phyloP scores from a whole-genome alignment of 2,797 vertebrate species.

The Myotis pilosus region DNA sequence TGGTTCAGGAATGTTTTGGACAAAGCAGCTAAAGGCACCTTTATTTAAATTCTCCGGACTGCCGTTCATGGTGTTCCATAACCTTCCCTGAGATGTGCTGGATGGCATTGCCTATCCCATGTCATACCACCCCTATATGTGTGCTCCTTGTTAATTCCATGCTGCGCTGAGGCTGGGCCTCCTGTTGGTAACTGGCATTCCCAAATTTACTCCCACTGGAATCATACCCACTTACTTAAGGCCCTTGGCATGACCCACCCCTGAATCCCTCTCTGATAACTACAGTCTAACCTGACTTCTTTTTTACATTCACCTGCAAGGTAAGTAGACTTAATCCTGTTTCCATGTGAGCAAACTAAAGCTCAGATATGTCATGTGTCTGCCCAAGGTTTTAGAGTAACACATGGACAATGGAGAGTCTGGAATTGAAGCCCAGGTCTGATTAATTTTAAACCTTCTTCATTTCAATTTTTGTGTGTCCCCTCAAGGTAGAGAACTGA shows the following conservation, averaged over 20 bases:
- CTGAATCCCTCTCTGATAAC: not conserved
- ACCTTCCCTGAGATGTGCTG: not conserved
- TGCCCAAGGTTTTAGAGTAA: not conserved
- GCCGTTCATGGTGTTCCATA: too few relatives aligned
- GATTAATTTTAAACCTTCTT: not conserved
- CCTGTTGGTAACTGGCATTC: not conserved
- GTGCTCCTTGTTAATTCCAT: not conserved
- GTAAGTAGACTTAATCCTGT: not conserved
- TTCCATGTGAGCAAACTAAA: not conserved
- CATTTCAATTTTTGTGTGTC: not conserved
- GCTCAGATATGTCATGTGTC: not conserved
- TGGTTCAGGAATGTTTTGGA: not conserved
- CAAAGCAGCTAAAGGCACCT: not conserved
- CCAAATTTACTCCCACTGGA: not conserved
- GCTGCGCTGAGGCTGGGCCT: not conserved
- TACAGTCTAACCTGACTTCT: not conserved
- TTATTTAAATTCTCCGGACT: not conserved
- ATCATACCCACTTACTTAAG: not conserved
- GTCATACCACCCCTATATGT: fast-evolving
- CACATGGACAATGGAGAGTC: not conserved
- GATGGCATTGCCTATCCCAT: fast-evolving
- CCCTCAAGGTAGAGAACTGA: not conserved
- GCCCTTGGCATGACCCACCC: not conserved
- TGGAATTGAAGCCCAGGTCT: not conserved
- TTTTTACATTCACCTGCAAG: not conserved